These are phyloP conservation scores for Phaedon cochleariae DNA, from an alignment of 2,888 invertebrate species.

Conservation along the genomic window DNA sequence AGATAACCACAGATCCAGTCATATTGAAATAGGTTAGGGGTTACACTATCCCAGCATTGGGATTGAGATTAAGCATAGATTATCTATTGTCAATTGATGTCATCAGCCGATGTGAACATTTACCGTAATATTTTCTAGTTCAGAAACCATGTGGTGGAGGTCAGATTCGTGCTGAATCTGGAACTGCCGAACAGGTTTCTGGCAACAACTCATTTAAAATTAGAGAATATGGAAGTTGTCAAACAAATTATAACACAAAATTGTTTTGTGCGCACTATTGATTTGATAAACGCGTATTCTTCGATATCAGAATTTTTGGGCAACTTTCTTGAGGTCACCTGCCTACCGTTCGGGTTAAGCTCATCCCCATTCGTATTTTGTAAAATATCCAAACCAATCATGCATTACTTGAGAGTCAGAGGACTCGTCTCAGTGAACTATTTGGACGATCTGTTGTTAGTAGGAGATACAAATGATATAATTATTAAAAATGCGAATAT, in stretches of 20 bases:
- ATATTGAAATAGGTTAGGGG: neutral
- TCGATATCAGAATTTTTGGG: slow-evolving; percentile 3
- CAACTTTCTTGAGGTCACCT: slow-evolving; percentile 13
- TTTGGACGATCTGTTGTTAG: slow-evolving; percentile 23
- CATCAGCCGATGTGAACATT: neutral
- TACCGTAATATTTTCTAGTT: too few relatives aligned
- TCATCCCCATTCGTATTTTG: slow-evolving; percentile 21
- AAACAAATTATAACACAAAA: too few relatives aligned
- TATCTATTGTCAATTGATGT: neutral
- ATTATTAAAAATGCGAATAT: slow-evolving; percentile 2
- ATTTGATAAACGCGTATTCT: too few relatives aligned
- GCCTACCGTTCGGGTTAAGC: too few relatives aligned
- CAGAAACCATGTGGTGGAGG: neutral
- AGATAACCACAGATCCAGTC: neutral
- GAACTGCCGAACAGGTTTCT: too few relatives aligned
- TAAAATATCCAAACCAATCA: slow-evolving; percentile 25
- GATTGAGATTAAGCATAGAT: neutral
- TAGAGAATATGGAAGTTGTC: too few relatives aligned
- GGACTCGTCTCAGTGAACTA: slow-evolving; percentile 16
- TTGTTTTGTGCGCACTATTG: too few relatives aligned
- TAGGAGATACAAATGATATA: neutral
- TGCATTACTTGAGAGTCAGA: slow-evolving; percentile 12
- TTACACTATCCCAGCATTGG: too few relatives aligned
- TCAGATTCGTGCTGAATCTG: slow-evolving; percentile 9
- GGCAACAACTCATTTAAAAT: too few relatives aligned